Conservation (phyloP, 2,113 vertebrate species). For the Xenopus laevis region DNA sequence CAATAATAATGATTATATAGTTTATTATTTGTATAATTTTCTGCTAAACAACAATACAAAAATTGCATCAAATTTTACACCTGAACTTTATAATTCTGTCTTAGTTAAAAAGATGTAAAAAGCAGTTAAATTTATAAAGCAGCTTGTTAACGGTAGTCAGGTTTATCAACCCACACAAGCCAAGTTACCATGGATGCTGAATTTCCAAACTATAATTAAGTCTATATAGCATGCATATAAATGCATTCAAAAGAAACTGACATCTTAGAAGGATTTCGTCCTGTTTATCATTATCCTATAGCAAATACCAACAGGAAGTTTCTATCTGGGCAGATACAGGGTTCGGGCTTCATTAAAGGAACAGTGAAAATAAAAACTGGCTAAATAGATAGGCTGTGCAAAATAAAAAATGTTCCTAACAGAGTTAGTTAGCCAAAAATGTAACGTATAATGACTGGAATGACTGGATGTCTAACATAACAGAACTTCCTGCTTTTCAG, state of each 20-base stretch:
- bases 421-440: no score
- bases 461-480: no score
- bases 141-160: conserved; percentile 13
- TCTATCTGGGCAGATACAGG: not conserved
- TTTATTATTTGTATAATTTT: no score
- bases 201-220: conserved; percentile 37
- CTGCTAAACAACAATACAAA: no score
- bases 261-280: not conserved
- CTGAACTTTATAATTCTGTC: not conserved
- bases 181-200: conserved; percentile 36
- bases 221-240: conserved; percentile 12
- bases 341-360: not conserved
- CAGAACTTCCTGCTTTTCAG: no score
- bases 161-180: conserved; percentile 29
- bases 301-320: not conserved
- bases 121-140: conserved; percentile 35
- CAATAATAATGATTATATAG: no score
- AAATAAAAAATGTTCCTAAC: no score
- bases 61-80: no score
- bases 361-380: no score
- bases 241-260: not conserved
- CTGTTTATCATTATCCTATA: not conserved
- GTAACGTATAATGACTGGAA: no score
- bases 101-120: conserved; percentile 31
- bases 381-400: no score